Base-by-base conservation (phyloP, 2,888 invertebrate species). In the Scaptomyza parva region DNA sequence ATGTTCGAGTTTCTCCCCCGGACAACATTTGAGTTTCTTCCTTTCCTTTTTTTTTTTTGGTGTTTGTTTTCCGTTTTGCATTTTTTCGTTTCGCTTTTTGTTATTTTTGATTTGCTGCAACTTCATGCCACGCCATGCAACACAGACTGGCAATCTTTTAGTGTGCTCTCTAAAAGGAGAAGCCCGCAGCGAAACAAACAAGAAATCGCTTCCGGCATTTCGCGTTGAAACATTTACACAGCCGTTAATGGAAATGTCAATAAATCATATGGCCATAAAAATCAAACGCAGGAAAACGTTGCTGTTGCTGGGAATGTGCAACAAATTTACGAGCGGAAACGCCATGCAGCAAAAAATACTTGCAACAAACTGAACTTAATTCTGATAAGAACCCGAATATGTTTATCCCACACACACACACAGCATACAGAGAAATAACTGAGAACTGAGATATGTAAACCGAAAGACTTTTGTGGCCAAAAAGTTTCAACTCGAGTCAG, bases 211-310 rank as follows among this genome's bases (percentile, higher is more conserved):
- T 84, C 84, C 84, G 84, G 88, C 76, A 66, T 82, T 79, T 63
- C 88, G 73, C 83, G 79, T 61, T 88, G 84, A 82, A 88, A 88
- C 84, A 88, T 84, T 84, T 84, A 85, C 82, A 71, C 76, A 70
- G 76, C 83, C 79, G 86, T 88, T 87, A 84, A 84, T 84, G 89
- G 84, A 78, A 85, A 84, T 78, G 89, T 88, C 89, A 84, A 84
- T 84, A 84, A 84, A 84, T 84, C 89, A 84, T 78, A 58, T 55
- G 55, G 59, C 83, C 44, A 57, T 69, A 68, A 76, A 83, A 85
- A 84, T 87, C 86, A 81, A 81, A 57, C 52, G 51, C 70, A 86
- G 81, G 81, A 84, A 86, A 83, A 72, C 41, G 66, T 37, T 37
- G 37, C 3, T 37, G 17, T 24, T 30, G 45, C 28, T n/a, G n/a